Evolutionary conservation across 2,113 vertebrate species (phyloP).

Genomic region (Pteronura brasiliensis): DNA sequence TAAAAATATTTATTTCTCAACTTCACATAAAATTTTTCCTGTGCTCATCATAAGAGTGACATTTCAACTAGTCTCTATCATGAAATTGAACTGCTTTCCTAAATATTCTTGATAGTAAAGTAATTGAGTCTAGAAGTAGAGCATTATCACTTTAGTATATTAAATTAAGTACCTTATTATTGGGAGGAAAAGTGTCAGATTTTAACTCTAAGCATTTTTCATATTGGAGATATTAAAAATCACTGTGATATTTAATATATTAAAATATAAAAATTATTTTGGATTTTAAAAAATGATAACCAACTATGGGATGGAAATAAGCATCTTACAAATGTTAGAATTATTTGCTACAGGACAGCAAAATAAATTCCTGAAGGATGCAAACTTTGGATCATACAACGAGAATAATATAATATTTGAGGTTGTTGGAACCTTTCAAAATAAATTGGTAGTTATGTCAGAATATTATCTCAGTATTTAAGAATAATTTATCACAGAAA

Average conservation of each 20-base stretch:
- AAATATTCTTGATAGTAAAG: constrained; percentile 9
- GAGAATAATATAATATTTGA: constrained; percentile 61
- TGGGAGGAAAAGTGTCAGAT: not conserved
- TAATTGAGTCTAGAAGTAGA: not conserved
- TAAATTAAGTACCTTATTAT: not conserved
- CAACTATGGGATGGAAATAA: not conserved
- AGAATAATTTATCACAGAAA: constrained; percentile 68
- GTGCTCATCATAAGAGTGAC: not conserved
- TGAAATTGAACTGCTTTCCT: not conserved
- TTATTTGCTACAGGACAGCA: not conserved
- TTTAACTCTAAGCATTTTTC: constrained; percentile 33
- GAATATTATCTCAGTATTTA: constrained; percentile 77
- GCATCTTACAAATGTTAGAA: not conserved
- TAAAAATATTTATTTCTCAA: constrained; percentile 36
- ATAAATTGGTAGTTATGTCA: constrained; percentile 75
- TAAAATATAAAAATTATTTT: constrained; percentile 5
- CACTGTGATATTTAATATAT: not conserved
- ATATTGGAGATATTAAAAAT: not conserved
- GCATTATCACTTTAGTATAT: not conserved
- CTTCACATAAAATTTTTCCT: constrained; percentile 20
- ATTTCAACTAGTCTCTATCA: constrained; percentile 19
- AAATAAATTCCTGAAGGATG: constrained; percentile 40
- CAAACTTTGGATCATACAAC: not conserved
- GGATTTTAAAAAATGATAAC: constrained; percentile 9
- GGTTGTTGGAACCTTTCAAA: constrained; percentile 58